phyloP scores from a whole-genome alignment of 64 coral and sea anemone genomes.

The Actinia equina region DNA sequence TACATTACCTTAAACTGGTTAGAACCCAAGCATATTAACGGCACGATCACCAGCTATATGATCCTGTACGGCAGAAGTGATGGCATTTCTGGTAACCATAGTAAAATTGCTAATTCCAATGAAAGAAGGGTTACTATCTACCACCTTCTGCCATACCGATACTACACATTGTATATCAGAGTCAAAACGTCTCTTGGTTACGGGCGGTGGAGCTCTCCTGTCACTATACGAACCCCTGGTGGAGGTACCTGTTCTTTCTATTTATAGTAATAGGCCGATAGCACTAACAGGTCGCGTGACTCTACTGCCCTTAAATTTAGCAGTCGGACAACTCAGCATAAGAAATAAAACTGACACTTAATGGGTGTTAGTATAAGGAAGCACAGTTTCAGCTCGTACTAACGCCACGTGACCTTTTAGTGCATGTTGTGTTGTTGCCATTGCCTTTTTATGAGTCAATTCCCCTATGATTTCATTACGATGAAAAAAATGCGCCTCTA shows the following conservation, averaged over 20 bases:
- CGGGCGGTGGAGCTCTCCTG: conserved; percentile 26
- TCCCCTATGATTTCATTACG: no score
- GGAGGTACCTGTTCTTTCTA: not conserved
- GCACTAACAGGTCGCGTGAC: no score
- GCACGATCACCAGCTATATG: not conserved
- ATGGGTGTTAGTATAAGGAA: no score
- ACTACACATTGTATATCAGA: conserved; percentile 23
- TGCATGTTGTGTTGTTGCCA: no score
- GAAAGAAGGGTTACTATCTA: not conserved
- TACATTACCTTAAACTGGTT: not conserved
- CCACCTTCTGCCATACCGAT: conserved; percentile 6
- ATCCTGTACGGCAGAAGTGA: not conserved
- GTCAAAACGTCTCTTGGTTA: conserved; percentile 17
- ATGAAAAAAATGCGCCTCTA: no score
- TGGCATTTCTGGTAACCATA: not conserved
- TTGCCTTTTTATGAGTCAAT: no score
- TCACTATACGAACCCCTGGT: not conserved
- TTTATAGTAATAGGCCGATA: no score
- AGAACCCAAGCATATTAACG: not conserved
- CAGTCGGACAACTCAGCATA: no score
- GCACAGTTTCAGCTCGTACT: no score
- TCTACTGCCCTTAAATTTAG: no score
- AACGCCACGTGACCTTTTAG: no score
- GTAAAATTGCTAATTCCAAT: not conserved
- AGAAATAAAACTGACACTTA: no score